Evolutionary conservation across 2,797 vertebrate species (phyloP).

Genomic region (Parauchenoglanis ngamensis): DNA sequence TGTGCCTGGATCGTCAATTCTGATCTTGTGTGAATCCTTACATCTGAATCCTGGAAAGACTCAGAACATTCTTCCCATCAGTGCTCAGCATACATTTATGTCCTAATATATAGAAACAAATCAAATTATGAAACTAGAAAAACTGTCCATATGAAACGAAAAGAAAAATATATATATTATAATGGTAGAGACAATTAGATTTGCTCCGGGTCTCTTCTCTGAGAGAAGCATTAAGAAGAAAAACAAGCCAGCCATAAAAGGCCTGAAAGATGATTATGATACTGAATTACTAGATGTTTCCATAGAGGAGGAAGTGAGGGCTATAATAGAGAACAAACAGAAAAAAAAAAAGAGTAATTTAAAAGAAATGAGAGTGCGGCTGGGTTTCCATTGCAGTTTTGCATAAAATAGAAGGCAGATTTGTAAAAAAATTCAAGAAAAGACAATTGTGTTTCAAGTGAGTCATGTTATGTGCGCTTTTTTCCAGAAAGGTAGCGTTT

Average conservation of each 20-base stretch:
- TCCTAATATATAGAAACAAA: conserved; percentile 1
- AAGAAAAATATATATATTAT: not conserved
- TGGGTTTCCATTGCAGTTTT: no score
- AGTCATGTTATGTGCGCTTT: no score
- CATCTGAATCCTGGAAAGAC: conserved; percentile 1
- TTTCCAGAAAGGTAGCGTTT: no score
- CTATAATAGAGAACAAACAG: not conserved
- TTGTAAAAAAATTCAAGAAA: no score
- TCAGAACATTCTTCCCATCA: not conserved
- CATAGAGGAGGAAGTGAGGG: not conserved
- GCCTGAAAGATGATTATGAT: conserved; percentile 8
- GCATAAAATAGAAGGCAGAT: no score
- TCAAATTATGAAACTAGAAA: conserved; percentile 17
- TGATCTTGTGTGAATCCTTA: not conserved
- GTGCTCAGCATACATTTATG: not conserved
- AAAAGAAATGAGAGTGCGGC: not conserved
- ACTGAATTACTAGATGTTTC: conserved; percentile 20
- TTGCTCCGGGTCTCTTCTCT: not conserved
- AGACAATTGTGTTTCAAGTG: no score
- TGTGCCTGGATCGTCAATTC: conserved; percentile 11
- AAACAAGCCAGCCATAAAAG: not conserved
- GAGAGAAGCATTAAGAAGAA: conserved; percentile 19
- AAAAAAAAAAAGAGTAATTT: conserved; percentile 7
- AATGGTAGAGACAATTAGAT: conserved; percentile 19
- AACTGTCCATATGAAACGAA: not conserved